Evolutionary conservation across 2,113 vertebrate species (phyloP), one percentile per base, ranked within the genome.

Genomic region (Callopanchax toddi): DNA sequence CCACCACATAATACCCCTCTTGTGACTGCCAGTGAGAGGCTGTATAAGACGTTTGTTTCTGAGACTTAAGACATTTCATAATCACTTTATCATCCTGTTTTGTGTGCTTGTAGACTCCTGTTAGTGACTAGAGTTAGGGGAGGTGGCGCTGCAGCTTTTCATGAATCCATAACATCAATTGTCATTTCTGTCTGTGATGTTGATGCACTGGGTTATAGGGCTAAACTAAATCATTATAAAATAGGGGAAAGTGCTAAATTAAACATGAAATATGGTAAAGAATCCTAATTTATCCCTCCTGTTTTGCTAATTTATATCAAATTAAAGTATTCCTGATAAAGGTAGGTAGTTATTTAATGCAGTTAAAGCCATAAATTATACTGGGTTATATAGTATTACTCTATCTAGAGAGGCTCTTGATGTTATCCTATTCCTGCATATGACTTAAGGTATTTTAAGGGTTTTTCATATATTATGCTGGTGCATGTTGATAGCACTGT

Each of bases 11-110:
- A 87, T 85, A 67, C 78, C 23, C 70, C 82, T 74, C 56, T 6
- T 68, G 67, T 87, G 81, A 77, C 69, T 88, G 76, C 63, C 62
- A 61, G 48, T 56, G 56, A 58, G 56, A 55, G 74, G 69, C 64
- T 59, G 12, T 75, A 84, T 78, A 84, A 81, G 67, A 71, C 7
- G 55, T 71, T 79, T 85, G 75, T 86, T 76, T 81, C 65, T 59
- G 45, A 42, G 64, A 76, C 78, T 79, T 72, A 67, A 36, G 54
- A 76, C 56, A 56, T 85, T 88, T 81, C 58, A 75, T 84, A 79
- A 89, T 85, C 74, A 29, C 70, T 45, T 46, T 63, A 71, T 68
- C 79, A 85, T 83, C 76, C 81, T 8, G 22, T 79, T 73, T 57
- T 40, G 65, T 49, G 8, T 55, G 48, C 43, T 73, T 60, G 5